Percentiles rank a stretch among this genome's conserved stretches.
Conservation (phyloP, 1,140 invertebrate genomes). For the Dermatophagoides farinae region DNA sequence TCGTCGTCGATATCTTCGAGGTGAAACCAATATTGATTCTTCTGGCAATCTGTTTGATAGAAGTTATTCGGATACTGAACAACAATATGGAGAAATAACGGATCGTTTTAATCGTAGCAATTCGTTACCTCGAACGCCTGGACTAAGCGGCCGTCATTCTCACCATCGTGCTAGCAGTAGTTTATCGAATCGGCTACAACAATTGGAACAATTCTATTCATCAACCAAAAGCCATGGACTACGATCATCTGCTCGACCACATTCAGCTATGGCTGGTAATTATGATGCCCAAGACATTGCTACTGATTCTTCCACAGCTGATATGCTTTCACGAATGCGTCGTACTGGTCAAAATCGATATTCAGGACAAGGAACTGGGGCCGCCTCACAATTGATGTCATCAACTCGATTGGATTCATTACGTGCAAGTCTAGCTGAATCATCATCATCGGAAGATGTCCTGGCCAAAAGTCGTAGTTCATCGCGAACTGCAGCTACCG, state of each 20-base stretch:
- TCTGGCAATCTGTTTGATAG: too few relatives aligned
- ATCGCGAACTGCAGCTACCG: background rate
- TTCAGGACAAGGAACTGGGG: too few relatives aligned
- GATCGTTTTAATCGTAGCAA: constrained; percentile 20
- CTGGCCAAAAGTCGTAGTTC: background rate
- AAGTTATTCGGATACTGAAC: constrained; percentile 6
- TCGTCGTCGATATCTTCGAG: too few relatives aligned
- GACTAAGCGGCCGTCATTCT: background rate
- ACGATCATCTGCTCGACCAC: background rate
- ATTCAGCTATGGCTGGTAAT: constrained; percentile 1
- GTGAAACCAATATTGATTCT: too few relatives aligned
- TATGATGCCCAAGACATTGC: background rate
- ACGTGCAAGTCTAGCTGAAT: too few relatives aligned
- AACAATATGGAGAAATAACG: background rate
- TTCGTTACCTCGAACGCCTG: constrained; percentile 21
- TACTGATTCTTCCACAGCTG: background rate
- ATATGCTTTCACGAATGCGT: too few relatives aligned
- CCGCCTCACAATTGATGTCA: too few relatives aligned
- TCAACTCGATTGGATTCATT: too few relatives aligned
- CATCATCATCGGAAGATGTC: background rate
- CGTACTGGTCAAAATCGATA: too few relatives aligned
- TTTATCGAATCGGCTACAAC: constrained; percentile 19
- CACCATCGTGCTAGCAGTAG: constrained; percentile 7
- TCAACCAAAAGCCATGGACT: constrained; percentile 31
- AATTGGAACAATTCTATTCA: constrained; percentile 20